These are phyloP conservation scores for Tetanocera ferruginea DNA, from an alignment of 2,888 invertebrate species.

Conservation along the genomic window DNA sequence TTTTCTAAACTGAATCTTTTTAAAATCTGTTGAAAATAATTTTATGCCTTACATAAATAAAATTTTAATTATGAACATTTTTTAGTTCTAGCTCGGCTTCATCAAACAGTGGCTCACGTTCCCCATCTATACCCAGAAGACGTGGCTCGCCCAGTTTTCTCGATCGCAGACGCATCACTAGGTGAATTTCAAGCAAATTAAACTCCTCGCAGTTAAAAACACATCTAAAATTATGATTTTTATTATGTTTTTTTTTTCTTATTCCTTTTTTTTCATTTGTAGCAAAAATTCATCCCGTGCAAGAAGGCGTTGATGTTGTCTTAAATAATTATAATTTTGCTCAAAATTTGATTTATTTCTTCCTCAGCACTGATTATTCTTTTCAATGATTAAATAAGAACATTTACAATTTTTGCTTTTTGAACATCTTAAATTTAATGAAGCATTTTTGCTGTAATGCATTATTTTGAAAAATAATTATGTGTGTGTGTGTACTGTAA, in stretches of 20 bases:
- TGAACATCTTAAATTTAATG: background rate
- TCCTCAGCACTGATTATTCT: constrained; percentile 29
- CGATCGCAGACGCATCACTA: constrained; percentile 93
- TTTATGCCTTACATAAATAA: too few relatives aligned
- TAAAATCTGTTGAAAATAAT: too few relatives aligned
- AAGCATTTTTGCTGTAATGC: constrained; percentile 1
- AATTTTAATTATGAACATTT: background rate
- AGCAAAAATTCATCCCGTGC: constrained; percentile 59
- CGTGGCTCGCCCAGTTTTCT: constrained; percentile 95
- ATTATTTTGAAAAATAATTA: constrained; percentile 10
- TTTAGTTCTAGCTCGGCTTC: constrained; percentile 57
- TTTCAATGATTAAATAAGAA: constrained; percentile 12
- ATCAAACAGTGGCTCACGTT: constrained; percentile 74
- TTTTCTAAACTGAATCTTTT: too few relatives aligned
- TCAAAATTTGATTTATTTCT: constrained; percentile 35
- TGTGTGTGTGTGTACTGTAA: constrained; percentile 16
- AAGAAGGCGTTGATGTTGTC: constrained; percentile 59
- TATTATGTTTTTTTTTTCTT: constrained; percentile 42
- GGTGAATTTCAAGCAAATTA: constrained; percentile 73
- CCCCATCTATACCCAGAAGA: constrained; percentile 92
- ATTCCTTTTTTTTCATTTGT: constrained; percentile 52
- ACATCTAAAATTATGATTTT: constrained; percentile 40
- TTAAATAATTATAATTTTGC: constrained; percentile 47
- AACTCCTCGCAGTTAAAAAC: background rate
- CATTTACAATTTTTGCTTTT: background rate